phyloP scores from a whole-genome alignment of 1,140 invertebrate genomes.

The Uloborus diversus region DNA sequence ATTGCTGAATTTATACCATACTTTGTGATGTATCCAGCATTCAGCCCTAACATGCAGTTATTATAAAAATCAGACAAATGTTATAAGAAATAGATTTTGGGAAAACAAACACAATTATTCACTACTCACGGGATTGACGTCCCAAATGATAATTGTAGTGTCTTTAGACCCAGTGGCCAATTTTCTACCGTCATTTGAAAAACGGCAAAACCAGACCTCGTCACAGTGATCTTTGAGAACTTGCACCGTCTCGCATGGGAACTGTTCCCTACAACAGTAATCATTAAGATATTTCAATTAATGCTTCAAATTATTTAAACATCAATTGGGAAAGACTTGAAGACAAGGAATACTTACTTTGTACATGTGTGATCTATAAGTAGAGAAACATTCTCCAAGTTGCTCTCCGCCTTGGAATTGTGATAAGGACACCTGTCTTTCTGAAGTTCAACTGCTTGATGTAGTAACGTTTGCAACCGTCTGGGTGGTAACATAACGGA shows the following conservation, averaged over 20 bases:
- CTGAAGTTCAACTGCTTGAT: constrained; percentile 91
- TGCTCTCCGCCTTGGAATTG: constrained; percentile 72
- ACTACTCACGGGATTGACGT: constrained; percentile 83
- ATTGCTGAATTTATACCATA: too few relatives aligned
- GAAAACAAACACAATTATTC: background rate
- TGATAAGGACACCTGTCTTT: constrained; percentile 86
- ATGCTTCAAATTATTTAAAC: background rate
- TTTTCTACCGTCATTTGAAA: constrained; percentile 93
- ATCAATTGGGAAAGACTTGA: too few relatives aligned
- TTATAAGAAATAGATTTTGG: background rate
- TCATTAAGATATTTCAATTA: constrained; percentile 66
- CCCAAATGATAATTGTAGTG: constrained; percentile 95
- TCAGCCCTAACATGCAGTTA: too few relatives aligned
- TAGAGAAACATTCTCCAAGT: constrained; percentile 73
- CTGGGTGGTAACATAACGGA: constrained; percentile 94
- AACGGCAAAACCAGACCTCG: constrained; percentile 97
- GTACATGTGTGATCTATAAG: constrained; percentile 90
- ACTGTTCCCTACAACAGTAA: constrained; percentile 73
- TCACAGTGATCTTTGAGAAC: constrained; percentile 95
- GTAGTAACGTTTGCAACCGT: constrained; percentile 83
- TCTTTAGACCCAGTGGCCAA: constrained; percentile 98
- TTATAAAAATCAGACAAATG: background rate
- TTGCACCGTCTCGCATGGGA: constrained; percentile 83
- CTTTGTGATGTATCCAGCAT: too few relatives aligned
- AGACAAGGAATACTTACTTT: constrained; percentile 69